Conservation (phyloP, 2,888 invertebrate species). For the Rotaria magnacalcarata region DNA sequence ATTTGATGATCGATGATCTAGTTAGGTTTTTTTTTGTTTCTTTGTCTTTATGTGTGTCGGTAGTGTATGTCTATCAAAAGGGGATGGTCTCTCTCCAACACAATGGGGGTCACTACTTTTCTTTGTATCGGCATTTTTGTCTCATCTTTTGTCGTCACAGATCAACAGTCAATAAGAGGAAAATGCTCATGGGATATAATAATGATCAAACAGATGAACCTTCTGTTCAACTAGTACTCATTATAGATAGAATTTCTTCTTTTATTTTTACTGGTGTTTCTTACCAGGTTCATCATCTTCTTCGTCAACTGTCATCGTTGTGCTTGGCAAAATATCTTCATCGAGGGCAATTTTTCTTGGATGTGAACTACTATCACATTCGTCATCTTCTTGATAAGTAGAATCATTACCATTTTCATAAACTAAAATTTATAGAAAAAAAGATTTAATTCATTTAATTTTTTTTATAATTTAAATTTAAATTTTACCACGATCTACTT, state of each 20-base stretch:
- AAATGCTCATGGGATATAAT: slow-evolving; percentile 12
- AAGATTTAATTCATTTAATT: neutral
- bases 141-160: slow-evolving; percentile 16
- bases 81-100: neutral
- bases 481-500: neutral
- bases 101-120: neutral
- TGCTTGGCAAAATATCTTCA: neutral
- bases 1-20: slow-evolving; percentile 31
- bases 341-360: slow-evolving; percentile 5
- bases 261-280: neutral
- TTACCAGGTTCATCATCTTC: slow-evolving; percentile 1
- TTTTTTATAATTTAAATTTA: neutral
- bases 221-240: slow-evolving; percentile 15
- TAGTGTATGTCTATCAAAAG: slow-evolving; percentile 12
- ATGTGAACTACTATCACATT: slow-evolving; percentile 18
- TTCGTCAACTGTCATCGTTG: neutral
- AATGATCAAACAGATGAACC: slow-evolving; percentile 1
- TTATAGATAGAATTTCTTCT: neutral
- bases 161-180: slow-evolving; percentile 18
- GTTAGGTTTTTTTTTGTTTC: neutral
- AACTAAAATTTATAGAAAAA: neutral
- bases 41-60: neutral
- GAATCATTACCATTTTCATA: slow-evolving; percentile 12
- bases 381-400: neutral
- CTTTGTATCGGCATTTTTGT: slow-evolving; percentile 10